phyloP scores from a whole-genome alignment of 2,888 invertebrate species.

The Myopa testacea region DNA sequence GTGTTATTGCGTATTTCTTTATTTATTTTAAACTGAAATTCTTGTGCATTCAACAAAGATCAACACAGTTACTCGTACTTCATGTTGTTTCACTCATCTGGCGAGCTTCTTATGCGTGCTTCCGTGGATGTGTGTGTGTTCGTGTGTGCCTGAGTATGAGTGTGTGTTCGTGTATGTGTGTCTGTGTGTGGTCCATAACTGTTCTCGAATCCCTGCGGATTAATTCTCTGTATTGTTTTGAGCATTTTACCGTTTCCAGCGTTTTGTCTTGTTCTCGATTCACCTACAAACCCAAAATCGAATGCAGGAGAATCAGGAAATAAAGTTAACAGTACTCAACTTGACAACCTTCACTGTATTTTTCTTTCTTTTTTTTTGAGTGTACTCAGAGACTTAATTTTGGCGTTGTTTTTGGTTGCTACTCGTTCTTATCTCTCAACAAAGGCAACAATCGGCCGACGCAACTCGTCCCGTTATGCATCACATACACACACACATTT shows the following conservation, averaged over 20 bases:
- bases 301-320: not conserved
- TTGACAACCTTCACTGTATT: too few species aligned
- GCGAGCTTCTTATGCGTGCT: not conserved
- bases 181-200: not conserved
- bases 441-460: too few species aligned
- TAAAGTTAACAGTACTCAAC: not conserved
- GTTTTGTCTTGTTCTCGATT: constrained; percentile 7
- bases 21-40: too few species aligned
- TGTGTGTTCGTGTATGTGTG: not conserved
- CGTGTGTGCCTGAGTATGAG: not conserved
- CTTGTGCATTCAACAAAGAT: too few species aligned
- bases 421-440: too few species aligned
- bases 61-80: not conserved
- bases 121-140: not conserved
- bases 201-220: constrained; percentile 27
- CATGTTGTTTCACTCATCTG: not conserved
- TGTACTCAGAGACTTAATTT: too few species aligned
- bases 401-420: too few species aligned
- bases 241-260: too few species aligned
- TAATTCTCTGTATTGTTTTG: constrained; percentile 5
- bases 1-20: too few species aligned
- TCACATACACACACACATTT: too few species aligned
- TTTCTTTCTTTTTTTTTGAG: too few species aligned
- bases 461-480: too few species aligned
- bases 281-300: constrained; percentile 27